These are phyloP conservation scores for Dendrocincla tyrannina DNA, from an alignment of 2,797 vertebrate genomes.

Conservation along the genomic window DNA sequence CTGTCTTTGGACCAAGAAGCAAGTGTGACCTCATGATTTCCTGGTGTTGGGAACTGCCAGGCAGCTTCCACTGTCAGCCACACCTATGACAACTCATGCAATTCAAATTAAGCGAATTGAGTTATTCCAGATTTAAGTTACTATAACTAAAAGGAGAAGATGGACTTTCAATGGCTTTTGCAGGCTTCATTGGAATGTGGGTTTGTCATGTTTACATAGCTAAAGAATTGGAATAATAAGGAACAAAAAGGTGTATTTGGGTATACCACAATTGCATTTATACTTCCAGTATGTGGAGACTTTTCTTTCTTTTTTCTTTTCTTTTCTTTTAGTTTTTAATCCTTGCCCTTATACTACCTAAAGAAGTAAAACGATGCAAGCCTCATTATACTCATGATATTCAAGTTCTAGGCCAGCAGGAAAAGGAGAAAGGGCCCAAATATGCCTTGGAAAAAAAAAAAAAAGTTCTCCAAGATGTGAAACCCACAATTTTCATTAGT, in stretches of 20 bases:
- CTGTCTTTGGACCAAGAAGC: not conserved
- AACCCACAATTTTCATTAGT: not conserved
- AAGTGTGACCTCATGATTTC: constrained; percentile 18
- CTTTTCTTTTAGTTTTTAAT: not conserved
- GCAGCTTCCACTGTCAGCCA: not conserved
- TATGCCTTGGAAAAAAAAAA: not conserved
- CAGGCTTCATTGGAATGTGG: not conserved
- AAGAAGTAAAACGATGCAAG: not conserved
- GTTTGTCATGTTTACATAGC: not conserved
- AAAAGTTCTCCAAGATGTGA: not conserved
- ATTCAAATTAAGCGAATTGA: not conserved
- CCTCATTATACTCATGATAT: not conserved
- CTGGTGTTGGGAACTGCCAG: not conserved
- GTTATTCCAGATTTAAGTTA: not conserved
- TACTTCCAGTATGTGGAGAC: not conserved
- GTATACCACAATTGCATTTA: not conserved
- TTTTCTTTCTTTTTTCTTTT: not conserved
- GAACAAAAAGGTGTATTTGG: not conserved
- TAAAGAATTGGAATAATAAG: not conserved
- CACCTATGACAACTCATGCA: not conserved
- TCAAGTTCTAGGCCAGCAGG: not conserved
- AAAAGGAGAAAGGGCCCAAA: not conserved
- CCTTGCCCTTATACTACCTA: not conserved
- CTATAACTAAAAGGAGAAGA: not conserved
- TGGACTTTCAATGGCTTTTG: not conserved